Percentiles rank a stretch among this genome's conserved stretches.
phyloP scores from a whole-genome alignment of 2,113 vertebrate species.

The Anser cygnoides region DNA sequence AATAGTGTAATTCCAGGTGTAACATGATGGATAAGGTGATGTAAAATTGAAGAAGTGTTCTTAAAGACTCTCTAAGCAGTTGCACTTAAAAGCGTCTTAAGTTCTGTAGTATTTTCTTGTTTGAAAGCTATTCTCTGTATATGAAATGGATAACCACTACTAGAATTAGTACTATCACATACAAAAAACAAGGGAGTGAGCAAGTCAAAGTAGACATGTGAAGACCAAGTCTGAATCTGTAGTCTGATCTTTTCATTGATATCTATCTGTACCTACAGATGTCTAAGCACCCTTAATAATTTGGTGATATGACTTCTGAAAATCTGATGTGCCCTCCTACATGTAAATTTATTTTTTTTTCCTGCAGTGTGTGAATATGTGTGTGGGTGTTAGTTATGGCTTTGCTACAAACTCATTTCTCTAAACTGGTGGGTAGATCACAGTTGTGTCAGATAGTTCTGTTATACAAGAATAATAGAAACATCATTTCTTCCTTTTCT shows the following conservation, averaged over 20 bases:
- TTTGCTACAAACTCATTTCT: background rate
- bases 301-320: background rate
- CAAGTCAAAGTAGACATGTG: background rate
- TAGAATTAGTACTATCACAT: background rate
- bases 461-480: background rate
- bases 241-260: background rate
- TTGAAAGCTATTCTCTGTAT: background rate
- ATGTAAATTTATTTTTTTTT: background rate
- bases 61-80: background rate
- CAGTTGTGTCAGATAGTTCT: background rate
- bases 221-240: background rate
- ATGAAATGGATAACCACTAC: background rate
- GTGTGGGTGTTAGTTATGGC: background rate
- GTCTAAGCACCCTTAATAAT: background rate
- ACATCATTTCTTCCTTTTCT: background rate
- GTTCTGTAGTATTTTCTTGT: background rate
- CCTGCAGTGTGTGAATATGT: background rate
- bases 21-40: background rate
- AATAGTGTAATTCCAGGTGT: background rate
- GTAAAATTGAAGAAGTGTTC: background rate
- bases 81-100: accelerated
- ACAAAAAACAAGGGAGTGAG: background rate
- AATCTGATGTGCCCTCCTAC: background rate
- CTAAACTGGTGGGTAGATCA: background rate
- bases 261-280: background rate